phyloP scores from a whole-genome alignment of 2,797 vertebrate genomes.

The Lepilemur septentrionalis region DNA sequence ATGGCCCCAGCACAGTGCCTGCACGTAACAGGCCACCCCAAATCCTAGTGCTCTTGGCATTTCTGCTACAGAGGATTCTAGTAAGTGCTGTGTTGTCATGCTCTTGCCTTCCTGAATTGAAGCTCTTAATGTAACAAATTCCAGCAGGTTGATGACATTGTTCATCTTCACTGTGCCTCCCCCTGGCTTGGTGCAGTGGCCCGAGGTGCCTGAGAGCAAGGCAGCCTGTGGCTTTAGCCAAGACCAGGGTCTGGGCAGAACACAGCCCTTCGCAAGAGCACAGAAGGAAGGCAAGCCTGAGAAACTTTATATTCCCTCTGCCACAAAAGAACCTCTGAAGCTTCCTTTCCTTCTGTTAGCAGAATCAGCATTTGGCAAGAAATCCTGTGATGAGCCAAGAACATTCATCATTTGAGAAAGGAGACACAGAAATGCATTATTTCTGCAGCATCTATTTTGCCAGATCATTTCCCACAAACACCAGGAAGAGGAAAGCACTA shows the following conservation, averaged over 20 bases:
- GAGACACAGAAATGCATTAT: slow-evolving; percentile 82
- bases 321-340: slow-evolving; percentile 75
- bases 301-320: slow-evolving; percentile 31
- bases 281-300: slow-evolving; percentile 26
- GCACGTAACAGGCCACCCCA: background rate
- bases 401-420: slow-evolving; percentile 87
- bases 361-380: slow-evolving; percentile 82
- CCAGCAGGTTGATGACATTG: accelerated
- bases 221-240: background rate
- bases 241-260: background rate
- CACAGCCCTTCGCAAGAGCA: slow-evolving; percentile 18
- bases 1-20: background rate
- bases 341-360: slow-evolving; percentile 79
- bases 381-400: slow-evolving; percentile 77
- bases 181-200: background rate
- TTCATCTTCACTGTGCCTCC: background rate
- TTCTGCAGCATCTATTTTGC: slow-evolving; percentile 85
- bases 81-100: background rate
- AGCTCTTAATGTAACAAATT: background rate
- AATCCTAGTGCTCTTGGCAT: background rate
- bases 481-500: slow-evolving; percentile 81
- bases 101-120: background rate
- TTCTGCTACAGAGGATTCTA: background rate
- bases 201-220: background rate
- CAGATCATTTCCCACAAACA: slow-evolving; percentile 87